Evolutionary conservation across 2,113 vertebrate genomes (phyloP), one percentile per base, ranked within the genome.

Genomic region (Pomatorhinus ruficollis): DNA sequence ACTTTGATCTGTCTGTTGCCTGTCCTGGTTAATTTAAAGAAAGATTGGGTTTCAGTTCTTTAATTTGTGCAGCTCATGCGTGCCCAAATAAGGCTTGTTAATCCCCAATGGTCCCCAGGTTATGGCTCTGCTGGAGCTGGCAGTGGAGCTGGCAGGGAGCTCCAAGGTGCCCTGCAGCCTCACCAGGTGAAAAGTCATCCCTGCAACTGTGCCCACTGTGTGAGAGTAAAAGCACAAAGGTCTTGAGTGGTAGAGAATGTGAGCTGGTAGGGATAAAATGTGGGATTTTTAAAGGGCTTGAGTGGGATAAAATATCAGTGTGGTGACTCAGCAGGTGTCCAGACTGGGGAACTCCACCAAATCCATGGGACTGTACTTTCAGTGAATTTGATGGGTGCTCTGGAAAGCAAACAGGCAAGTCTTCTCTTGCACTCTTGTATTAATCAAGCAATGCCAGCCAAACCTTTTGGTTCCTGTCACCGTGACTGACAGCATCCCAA

Each of bases 181-280:
- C 2, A 0, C 54, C 3, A 3, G 33, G 13, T 5, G 37, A 20
- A 21, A 53, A 61, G 37, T 8, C 8, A 0, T 54, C 3, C 2
- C 50, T 30, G 2, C 21, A 22, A 2, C 74, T 7, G 31, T 3
- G 14, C 49, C 4, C 33, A 7, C 10, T 3, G 0, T 12, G 45
- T 2, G 6, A 60, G 50, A 31, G 15, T 15, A 57, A 33, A 56
- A 60, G 25, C 63, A 20, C 5, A 1, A 25, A 8, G 13, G 4
- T 40, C 50, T 40, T 11, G 5, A 22, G 23, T 5, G 17, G 21
- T 59, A 59, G n/a, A 59, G 15, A 37, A 59, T 35, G 57, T 59
- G n/a, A 37, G 57, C n/a, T 25, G n/a, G 57, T 35, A 59, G 57
- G 57, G 57, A 59, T 59, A 37, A 25, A 59, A 59, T 25, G n/a